Base-by-base conservation (phyloP, 30 jellyfish, hydroid and myxozoan species). In the Aurelia sp. region DNA sequence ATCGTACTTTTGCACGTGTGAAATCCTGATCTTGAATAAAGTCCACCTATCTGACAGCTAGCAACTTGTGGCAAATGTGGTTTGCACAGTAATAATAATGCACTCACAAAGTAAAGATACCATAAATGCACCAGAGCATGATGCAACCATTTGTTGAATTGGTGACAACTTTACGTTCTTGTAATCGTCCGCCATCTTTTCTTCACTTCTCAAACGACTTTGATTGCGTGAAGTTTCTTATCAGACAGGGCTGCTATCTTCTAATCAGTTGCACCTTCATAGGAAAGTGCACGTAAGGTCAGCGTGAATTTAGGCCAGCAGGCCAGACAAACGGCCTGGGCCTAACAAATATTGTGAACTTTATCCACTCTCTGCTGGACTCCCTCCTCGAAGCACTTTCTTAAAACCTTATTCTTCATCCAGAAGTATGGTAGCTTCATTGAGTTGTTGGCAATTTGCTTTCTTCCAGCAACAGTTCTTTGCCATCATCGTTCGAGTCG, bases 121-220 rank as follows among this genome's bases (percentile, higher is more conserved):
- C 90, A 84, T 74, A 30, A 94, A 66, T 13, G 99, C 99, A 75
- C 99, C 99, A 48, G 93, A 86, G 71, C 97, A 89, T 6, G 99
- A 94, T 66, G 99, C 86, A 51, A 94, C 50, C 99, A 94, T 94
- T 82, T 94, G 99, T 87, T 94, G 99, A 6, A 82, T 37, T 44
- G 99, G 96, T 71, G 96, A 76, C 68, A 87, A 73, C 59, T 61
- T 61, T 12, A 60, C 64, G 62, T 62, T 30, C 71, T 71, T 82
- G 65, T 18, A 35, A 11, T 70, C 83, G 16, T 82, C 85, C n/a
- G 92, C 86, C 92, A 82, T 82, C 63, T 35, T 77, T 76, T 8
- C 52, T 19, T 35, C 23, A 16, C 23, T 58, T 5, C 31, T 44
- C 55, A 44, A 44, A 4, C 13, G 55, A 9, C 55, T 44, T 44